Conservation (phyloP, 2,888 invertebrate genomes). For the Platynereis dumerilii region DNA sequence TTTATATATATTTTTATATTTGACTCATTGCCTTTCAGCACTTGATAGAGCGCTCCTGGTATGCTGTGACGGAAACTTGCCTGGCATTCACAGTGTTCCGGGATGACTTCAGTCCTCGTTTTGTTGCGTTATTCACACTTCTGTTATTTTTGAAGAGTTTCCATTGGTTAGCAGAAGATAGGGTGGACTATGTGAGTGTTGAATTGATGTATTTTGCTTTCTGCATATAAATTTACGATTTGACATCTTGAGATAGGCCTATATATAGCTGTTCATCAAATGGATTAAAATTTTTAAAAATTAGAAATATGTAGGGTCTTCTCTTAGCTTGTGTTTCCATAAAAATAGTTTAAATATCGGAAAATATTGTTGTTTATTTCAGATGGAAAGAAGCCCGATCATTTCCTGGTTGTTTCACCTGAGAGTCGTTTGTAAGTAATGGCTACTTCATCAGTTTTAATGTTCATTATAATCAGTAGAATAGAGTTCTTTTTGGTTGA, state of each 20-base stretch:
- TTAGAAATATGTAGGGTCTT: no score
- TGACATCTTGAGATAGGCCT: no score
- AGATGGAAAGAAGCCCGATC: conserved; percentile 99
- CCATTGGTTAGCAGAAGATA: conserved; percentile 99
- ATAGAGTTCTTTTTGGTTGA: no score
- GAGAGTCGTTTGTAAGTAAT: conserved; percentile 77
- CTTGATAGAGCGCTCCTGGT: conserved; percentile 95
- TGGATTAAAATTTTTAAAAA: no score
- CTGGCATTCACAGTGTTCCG: conserved; percentile 98
- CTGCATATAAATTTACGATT: no score
- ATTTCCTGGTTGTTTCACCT: conserved; percentile 95
- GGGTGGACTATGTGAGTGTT: conserved; percentile 95
- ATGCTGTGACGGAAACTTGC: conserved; percentile 99
- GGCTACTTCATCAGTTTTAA: background rate
- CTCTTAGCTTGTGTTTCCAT: background rate
- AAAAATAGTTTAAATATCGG: no score
- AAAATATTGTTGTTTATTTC: conserved; percentile 31
- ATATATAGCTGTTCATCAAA: no score
- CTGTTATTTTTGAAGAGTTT: conserved; percentile 97
- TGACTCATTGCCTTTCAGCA: no score
- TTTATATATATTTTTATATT: no score
- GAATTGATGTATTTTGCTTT: no score
- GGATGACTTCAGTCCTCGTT: conserved; percentile 95
- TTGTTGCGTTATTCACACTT: conserved; percentile 96
- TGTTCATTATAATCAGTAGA: no score